Evolutionary conservation across 2,113 vertebrate species (phyloP), one percentile per base, ranked within the genome.

Genomic region (Pteruthius melanotis): DNA sequence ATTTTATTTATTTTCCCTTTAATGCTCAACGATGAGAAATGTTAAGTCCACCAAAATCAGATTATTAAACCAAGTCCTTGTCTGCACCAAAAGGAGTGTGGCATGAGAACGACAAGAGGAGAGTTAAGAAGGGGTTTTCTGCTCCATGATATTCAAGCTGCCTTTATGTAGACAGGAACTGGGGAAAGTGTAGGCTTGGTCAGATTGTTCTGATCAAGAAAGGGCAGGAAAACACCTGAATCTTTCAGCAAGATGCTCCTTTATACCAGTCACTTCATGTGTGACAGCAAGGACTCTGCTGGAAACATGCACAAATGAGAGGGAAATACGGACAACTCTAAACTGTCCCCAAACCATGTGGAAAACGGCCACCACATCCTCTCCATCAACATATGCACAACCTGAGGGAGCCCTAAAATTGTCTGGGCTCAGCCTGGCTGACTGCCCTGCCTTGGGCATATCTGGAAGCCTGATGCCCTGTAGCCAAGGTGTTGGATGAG

Each of bases 301-400:
- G 40, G 35, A 61, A 79, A 76, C 10, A 6, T 7, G 26, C 11
- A 24, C 28, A 71, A 95, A 39, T 64, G 40, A 49, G 47, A 53
- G 26, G 37, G 37, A 89, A 69, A 37, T 10, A 8, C 0, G 1
- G 28, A 23, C 61, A 69, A 39, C 14, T 52, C 20, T 44, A 33
- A 84, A 71, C 31, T 49, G 28, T 7, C 33, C 65, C 57, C 37
- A 57, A 13, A 28, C 35, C 1, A 0, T 42, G 33, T 40, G 15
- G n/a, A 39, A 79, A 79, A 68, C 1, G 13, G 21, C 22, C 49
- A 50, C 40, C 27, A 24, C 3, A 1, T 60, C 56, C 42, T 78
- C 49, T 69, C 1, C 0, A 35, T n/a, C 60, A 70, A 7, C 0
- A 1, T 23, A 35, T 1, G 3, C 37, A 31, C 35, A 68, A 9